A percentile compares a stretch with the other conserved stretches of the same genome.
These are phyloP conservation scores for Standfussiana lucernea DNA, from an alignment of 2,888 invertebrate genomes.

Conservation along the genomic window DNA sequence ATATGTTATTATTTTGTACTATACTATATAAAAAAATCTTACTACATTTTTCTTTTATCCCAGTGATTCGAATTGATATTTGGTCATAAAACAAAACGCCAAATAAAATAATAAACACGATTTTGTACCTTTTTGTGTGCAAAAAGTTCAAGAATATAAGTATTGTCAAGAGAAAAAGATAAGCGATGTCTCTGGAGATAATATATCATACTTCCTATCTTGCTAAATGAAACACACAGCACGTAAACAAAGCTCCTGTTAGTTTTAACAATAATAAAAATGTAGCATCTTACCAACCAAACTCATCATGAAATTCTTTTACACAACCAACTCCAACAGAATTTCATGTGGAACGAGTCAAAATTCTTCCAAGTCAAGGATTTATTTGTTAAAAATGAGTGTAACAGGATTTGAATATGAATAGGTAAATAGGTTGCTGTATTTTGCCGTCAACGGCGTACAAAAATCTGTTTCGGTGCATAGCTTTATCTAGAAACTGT, in stretches of 20 bases:
- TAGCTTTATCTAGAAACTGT: background rate
- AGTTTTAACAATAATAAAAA: constrained; percentile 5
- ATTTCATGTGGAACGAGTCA: background rate
- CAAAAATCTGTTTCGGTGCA: background rate
- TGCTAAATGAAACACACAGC: background rate
- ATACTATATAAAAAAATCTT: background rate
- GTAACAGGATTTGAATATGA: background rate
- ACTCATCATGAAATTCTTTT: too few relatives aligned
- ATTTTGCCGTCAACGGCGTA: background rate
- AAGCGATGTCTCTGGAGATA: background rate
- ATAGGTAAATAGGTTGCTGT: background rate
- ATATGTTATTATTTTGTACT: background rate
- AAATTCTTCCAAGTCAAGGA: background rate
- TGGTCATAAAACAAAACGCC: background rate
- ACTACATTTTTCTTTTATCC: background rate
- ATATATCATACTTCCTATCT: background rate
- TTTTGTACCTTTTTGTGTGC: background rate
- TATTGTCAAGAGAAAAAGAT: background rate
- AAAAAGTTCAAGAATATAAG: background rate
- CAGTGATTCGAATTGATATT: background rate
- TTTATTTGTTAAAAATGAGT: background rate
- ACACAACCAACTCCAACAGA: background rate
- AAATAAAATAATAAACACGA: background rate
- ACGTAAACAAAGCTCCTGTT: background rate
- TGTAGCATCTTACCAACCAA: too few relatives aligned